Conservation (phyloP, 2,797 vertebrate genomes). For the Pangasius macronema region DNA sequence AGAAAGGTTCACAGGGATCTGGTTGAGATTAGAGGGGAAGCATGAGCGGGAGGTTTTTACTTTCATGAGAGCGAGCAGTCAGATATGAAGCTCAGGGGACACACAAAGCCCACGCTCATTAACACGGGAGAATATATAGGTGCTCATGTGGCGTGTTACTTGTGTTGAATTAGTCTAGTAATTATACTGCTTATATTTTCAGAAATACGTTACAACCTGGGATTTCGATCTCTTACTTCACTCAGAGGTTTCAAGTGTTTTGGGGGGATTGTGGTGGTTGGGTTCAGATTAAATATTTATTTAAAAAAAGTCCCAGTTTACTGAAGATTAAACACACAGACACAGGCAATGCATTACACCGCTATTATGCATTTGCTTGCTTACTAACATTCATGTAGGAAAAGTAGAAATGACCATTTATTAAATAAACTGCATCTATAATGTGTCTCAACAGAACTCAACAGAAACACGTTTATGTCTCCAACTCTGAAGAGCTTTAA, state of each 20-base stretch:
- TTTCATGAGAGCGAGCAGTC: neutral
- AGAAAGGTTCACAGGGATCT: neutral
- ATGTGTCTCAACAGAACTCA: neutral
- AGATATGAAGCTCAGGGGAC: neutral
- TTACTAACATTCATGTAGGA: neutral
- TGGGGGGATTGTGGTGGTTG: too few relatives aligned
- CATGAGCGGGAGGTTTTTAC: neutral
- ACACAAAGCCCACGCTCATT: neutral
- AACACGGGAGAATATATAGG: neutral
- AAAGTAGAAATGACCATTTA: neutral
- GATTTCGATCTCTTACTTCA: neutral
- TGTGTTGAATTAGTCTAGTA: neutral
- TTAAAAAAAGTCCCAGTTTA: neutral
- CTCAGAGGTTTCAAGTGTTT: neutral
- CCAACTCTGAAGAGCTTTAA: neutral
- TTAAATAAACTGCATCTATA: neutral
- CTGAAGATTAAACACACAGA: neutral
- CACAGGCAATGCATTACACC: conserved; percentile 39
- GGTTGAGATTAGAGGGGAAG: neutral
- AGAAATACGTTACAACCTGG: neutral
- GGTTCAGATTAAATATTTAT: too few relatives aligned
- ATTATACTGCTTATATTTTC: neutral
- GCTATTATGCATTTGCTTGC: neutral
- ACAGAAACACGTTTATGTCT: neutral
- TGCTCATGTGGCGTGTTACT: neutral